phyloP scores from a whole-genome alignment of 2,888 invertebrate species.

The Exocentrus adspersus region DNA sequence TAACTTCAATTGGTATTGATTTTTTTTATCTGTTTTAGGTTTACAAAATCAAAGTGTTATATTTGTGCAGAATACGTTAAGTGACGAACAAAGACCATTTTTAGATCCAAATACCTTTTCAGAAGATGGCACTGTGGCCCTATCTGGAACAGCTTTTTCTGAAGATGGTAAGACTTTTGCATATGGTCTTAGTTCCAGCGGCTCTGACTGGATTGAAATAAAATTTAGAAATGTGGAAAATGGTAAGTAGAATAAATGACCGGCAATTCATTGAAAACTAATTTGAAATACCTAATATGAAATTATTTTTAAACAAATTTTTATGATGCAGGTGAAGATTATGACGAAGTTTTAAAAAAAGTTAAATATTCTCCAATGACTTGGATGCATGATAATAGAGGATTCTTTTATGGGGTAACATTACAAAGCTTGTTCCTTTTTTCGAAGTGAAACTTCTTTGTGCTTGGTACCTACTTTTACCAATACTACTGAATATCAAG shows the following conservation, averaged over 20 bases:
- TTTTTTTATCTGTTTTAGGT: too few species aligned
- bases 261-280: background rate
- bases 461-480: too few species aligned
- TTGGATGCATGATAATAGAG: slow-evolving; percentile 95
- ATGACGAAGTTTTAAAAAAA: slow-evolving; percentile 87
- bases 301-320: too few species aligned
- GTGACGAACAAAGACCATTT: slow-evolving; percentile 83
- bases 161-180: slow-evolving; percentile 91
- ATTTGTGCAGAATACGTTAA: slow-evolving; percentile 82
- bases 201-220: slow-evolving; percentile 97
- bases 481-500: too few species aligned
- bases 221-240: slow-evolving; percentile 80
- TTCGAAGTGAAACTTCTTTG: slow-evolving; percentile 15
- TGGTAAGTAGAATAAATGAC: slow-evolving; percentile 62
- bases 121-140: slow-evolving; percentile 88
- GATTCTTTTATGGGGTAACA: slow-evolving; percentile 91
- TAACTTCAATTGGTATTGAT: too few species aligned
- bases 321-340: slow-evolving; percentile 69
- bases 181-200: slow-evolving; percentile 91
- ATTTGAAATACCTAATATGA: too few species aligned
- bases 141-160: slow-evolving; percentile 81
- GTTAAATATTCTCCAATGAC: slow-evolving; percentile 92
- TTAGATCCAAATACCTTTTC: slow-evolving; percentile 95
- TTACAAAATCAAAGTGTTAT: slow-evolving; percentile 97
- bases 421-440: slow-evolving; percentile 40